Evolutionary conservation across 2,888 invertebrate species (phyloP).

Genomic region (Parnassius mnemosyne): DNA sequence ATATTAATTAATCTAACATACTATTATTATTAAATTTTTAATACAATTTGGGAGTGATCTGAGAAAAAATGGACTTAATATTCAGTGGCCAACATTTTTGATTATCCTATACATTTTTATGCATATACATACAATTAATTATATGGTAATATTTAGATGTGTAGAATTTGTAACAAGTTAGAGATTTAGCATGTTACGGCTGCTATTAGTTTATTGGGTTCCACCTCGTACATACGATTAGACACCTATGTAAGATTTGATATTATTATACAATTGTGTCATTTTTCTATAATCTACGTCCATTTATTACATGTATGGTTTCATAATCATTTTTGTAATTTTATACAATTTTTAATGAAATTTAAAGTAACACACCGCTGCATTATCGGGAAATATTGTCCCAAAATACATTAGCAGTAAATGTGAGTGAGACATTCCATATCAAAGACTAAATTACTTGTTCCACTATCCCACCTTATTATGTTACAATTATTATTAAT

Average conservation of each 20-base stretch:
- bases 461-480: slow-evolving; percentile 24
- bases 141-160: slow-evolving; percentile 66
- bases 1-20: slow-evolving; percentile 21
- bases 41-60: slow-evolving; percentile 7
- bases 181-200: slow-evolving; percentile 48
- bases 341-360: slow-evolving; percentile 75
- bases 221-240: slow-evolving; percentile 61
- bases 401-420: slow-evolving; percentile 63
- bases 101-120: slow-evolving; percentile 74
- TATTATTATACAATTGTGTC: slow-evolving; percentile 71
- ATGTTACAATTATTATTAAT: not conserved
- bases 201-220: slow-evolving; percentile 57
- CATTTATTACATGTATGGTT: slow-evolving; percentile 57
- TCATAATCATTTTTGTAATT: slow-evolving; percentile 76
- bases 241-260: slow-evolving; percentile 61
- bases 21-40: slow-evolving; percentile 7
- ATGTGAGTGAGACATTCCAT: slow-evolving; percentile 79
- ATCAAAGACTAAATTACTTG: slow-evolving; percentile 48
- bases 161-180: slow-evolving; percentile 71
- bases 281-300: slow-evolving; percentile 61
- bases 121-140: slow-evolving; percentile 65
- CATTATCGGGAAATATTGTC: slow-evolving; percentile 54
- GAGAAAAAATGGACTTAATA: slow-evolving; percentile 33
- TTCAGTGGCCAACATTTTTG: slow-evolving; percentile 71
- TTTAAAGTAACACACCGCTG: slow-evolving; percentile 68